phyloP scores from a whole-genome alignment of 1,140 invertebrate genomes.

The Euura saliciscinereae region DNA sequence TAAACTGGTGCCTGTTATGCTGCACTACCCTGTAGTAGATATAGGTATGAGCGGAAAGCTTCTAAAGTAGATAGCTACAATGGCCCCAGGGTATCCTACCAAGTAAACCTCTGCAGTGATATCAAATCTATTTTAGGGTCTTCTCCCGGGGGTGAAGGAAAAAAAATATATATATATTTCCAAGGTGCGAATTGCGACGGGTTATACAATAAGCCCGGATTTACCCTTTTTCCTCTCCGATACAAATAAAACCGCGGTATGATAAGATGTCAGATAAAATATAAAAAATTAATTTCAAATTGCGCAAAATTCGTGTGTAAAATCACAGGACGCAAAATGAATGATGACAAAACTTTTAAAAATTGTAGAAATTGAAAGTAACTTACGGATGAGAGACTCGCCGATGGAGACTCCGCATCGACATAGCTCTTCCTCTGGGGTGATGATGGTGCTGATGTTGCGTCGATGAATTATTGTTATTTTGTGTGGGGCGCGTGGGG shows the following conservation, averaged over 20 bases:
- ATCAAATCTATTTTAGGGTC: slow-evolving; percentile 3
- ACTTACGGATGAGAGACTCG: slow-evolving; percentile 60
- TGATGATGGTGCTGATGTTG: slow-evolving; percentile 38
- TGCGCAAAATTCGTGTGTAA: too few relatives aligned
- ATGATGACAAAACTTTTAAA: slow-evolving; percentile 2
- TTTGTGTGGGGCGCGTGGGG: slow-evolving; percentile 39
- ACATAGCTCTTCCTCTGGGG: slow-evolving; percentile 48
- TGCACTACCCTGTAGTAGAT: too few relatives aligned
- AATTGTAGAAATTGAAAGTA: neutral
- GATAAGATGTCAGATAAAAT: neutral
- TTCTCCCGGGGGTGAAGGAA: neutral
- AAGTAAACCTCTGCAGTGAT: neutral
- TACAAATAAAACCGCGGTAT: neutral
- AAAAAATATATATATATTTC: too few relatives aligned
- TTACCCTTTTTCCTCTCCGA: too few relatives aligned
- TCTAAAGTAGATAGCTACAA: neutral
- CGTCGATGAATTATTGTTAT: slow-evolving; percentile 20
- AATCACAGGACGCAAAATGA: too few relatives aligned
- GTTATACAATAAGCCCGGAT: too few relatives aligned
- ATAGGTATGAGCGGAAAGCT: neutral
- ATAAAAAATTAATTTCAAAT: too few relatives aligned
- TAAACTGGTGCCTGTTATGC: too few relatives aligned
- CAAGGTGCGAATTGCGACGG: neutral
- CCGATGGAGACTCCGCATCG: slow-evolving; percentile 55
- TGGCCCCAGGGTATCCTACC: neutral